These are phyloP conservation scores for Lutjanus erythropterus DNA, from an alignment of 2,113 vertebrate genomes.

Conservation along the genomic window DNA sequence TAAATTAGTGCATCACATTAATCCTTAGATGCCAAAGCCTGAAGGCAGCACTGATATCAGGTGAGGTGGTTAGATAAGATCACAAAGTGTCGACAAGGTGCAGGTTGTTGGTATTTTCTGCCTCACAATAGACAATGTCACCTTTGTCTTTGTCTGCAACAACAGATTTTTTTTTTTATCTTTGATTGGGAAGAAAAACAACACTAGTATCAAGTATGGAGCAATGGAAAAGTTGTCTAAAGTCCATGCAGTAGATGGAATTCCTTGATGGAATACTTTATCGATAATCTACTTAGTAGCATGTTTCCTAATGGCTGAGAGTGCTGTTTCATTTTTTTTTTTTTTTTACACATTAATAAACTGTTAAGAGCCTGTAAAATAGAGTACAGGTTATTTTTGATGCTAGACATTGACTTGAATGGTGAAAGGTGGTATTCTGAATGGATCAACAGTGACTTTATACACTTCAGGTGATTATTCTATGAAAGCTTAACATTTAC, in stretches of 20 bases:
- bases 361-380: too few species aligned
- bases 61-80: neutral
- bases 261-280: too few species aligned
- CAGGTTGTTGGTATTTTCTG: neutral
- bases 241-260: too few species aligned
- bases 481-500: neutral
- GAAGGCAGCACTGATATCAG: neutral
- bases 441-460: neutral
- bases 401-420: neutral
- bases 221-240: neutral
- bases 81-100: neutral
- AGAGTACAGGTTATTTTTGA: too few species aligned
- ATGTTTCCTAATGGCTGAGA: neutral
- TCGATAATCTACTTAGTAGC: neutral
- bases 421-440: neutral
- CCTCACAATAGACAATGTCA: neutral
- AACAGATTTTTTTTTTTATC: neutral
- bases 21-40: slow-evolving; percentile 22
- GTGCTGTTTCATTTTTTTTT: neutral
- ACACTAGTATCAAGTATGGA: neutral
- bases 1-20: slow-evolving; percentile 16
- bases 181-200: neutral
- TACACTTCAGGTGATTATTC: neutral
- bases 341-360: neutral
- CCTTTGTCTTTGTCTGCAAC: neutral